Conservation (phyloP, 2,113 vertebrate genomes). For the Tupaia tana region DNA sequence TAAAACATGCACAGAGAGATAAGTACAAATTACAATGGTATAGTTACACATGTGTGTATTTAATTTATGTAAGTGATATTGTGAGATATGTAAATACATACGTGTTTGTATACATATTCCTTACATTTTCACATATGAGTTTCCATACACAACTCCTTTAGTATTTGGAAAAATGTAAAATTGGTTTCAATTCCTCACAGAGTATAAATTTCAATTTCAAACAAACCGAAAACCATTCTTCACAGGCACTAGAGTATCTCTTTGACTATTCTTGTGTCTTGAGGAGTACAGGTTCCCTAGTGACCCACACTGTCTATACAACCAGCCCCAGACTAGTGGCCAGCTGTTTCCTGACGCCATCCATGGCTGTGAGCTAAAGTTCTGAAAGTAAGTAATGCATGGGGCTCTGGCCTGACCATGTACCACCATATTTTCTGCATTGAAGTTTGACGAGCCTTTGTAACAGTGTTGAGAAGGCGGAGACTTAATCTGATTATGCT, state of each 20-base stretch:
- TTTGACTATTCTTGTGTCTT: not conserved
- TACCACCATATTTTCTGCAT: too few species aligned
- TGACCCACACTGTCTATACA: not conserved
- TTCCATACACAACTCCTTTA: not conserved
- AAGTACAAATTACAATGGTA: not conserved
- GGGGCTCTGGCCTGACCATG: too few species aligned
- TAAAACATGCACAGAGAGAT: not conserved
- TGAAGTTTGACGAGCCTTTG: too few species aligned
- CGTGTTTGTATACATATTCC: not conserved
- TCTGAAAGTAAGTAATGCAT: not conserved
- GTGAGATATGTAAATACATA: not conserved
- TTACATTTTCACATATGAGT: not conserved
- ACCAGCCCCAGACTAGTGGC: not conserved
- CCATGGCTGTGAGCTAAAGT: not conserved
- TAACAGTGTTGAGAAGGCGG: too few species aligned
- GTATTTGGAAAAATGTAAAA: not conserved
- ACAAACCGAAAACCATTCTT: not conserved
- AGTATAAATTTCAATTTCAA: conserved; percentile 23
- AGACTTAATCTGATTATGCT: too few species aligned
- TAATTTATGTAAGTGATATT: not conserved
- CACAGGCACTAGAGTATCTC: too few species aligned
- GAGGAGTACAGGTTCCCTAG: not conserved
- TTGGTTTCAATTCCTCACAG: not conserved
- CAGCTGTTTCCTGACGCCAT: not conserved
- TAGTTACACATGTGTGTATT: not conserved